Evolutionary conservation across 1,140 invertebrate genomes (phyloP).

Genomic region (Dendroctonus ponderosae): DNA sequence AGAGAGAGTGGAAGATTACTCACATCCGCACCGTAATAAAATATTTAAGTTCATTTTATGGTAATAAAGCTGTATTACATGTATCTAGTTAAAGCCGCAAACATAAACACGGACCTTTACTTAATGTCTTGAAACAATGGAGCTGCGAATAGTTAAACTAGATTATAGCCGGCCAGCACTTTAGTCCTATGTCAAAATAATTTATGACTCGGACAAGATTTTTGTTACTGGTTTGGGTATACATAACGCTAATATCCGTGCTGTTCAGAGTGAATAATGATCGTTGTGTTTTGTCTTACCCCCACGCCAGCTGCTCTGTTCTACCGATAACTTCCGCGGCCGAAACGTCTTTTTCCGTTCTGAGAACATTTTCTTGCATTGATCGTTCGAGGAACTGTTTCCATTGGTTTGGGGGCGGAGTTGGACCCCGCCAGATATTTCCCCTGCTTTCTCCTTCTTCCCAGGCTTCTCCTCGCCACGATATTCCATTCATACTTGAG

Average conservation of each 20-base stretch:
- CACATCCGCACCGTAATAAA: conserved; percentile 2
- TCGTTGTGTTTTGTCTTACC: conserved; percentile 49
- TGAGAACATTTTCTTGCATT: conserved; percentile 52
- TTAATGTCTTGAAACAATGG: conserved; percentile 36
- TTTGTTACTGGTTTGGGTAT: conserved; percentile 49
- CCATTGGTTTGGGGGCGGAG: conserved; percentile 49
- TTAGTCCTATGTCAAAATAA: conserved; percentile 49
- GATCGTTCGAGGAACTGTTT: conserved; percentile 40
- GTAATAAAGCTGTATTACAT: conserved; percentile 33
- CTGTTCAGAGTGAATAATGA: conserved; percentile 51
- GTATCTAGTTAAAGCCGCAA: conserved; percentile 32
- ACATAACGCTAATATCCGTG: conserved; percentile 49
- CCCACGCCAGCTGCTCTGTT: conserved; percentile 33
- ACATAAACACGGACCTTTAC: conserved; percentile 32
- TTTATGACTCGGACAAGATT: conserved; percentile 49
- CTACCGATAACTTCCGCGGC: conserved; percentile 43
- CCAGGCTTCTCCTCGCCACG: conserved; percentile 37
- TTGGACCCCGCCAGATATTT: conserved; percentile 39
- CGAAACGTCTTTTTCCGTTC: conserved; percentile 52
- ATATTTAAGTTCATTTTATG: conserved; percentile 36
- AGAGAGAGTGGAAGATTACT: too few relatives aligned
- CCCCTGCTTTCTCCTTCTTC: conserved; percentile 38
- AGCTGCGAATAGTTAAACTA: conserved; percentile 35
- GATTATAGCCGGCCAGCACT: conserved; percentile 40
- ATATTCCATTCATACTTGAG: conserved; percentile 47